Evolutionary conservation across 2,113 vertebrate species (phyloP), one percentile per base, ranked within the genome.

Genomic region (Origma solitaria): DNA sequence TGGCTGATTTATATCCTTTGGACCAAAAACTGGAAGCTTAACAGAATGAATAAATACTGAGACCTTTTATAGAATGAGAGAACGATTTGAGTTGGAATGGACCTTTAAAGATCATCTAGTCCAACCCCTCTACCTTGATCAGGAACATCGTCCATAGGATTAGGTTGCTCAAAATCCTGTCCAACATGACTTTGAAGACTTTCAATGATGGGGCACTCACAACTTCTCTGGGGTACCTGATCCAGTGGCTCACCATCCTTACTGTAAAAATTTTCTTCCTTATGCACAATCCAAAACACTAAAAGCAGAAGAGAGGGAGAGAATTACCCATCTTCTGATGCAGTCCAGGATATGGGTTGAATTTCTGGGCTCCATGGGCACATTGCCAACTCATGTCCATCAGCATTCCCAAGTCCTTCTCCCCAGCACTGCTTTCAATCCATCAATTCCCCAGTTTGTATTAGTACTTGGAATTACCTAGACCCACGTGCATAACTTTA

Each of bases 61-160:
- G 13, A 24, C 1, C 73, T 69, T 76, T 60, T 37, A 76, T 6
- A 56, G 19, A 64, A 42, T 30, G 12, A 54, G 33, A 70, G 19
- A 68, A 68, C 24, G 0, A 11, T 37, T 38, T 53, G 13, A n/a
- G 2, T 37, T 60, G 15, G 22, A 70, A 76, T 28, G 1, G 18
- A 35, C 14, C 7, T 49, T 33, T 47, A 82, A 65, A 56, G 8
- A 15, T 28, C 25, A 28, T 21, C 13, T 35, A n/a, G 19, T 77
- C 13, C 16, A 60, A 11, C 3, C 4, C 3, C 7, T 11, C 42
- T 64, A 7, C 12, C 13, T 38, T 6, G 6, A 23, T 10, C 4
- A 50, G 35, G 25, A 35, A 14, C 5, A 54, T 6, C 0, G 0
- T 60, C 7, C 1, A 0, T 23, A 20, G 50, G 11, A 33, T 44